Base-by-base conservation (phyloP, 2,113 vertebrate species). In the Paradisaea rubra region DNA sequence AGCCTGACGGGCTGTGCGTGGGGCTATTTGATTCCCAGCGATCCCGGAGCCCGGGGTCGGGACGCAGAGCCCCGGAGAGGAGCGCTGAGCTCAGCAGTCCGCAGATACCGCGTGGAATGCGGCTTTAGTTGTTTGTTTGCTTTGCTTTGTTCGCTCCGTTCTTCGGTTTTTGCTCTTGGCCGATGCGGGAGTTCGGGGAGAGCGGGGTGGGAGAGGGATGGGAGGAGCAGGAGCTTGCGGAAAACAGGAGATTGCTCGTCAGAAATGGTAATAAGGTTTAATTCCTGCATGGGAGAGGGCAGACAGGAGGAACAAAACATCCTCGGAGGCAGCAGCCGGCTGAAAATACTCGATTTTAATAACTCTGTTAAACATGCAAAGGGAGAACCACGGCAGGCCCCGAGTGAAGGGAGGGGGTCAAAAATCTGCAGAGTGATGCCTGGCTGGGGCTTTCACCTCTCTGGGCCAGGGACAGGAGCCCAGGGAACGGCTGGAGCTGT, bases 41-140 rank as follows among this genome's bases (percentile, higher is more conserved):
- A 28, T 31, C 15, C 68, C 37, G 39, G 70, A 79, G 47, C 81
- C 69, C 9, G 2, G 68, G 52, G 53, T n/a, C 0, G 10, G 49
- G 52, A 30, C 25, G n/a, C 45, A 13, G 53, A 72, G 78, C 52
- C 59, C 73, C 13, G 8, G 39, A 1, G 5, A 78, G 87, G n/a
- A 94, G 44, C 2, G 76, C 91, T 86, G 92, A 91, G 93, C 89
- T 96, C 95, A 83, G 86, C 73, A 86, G 33, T 37, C 82, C 64
- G 85, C 94, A 66, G 90, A 88, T 71, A 19, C 50, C 86, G 30
- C 8, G 0, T 57, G 89, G 84, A 94, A 94, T 27, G 81, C 4
- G 3, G 60, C 87, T 89, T 45, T 28, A 21, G 50, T 89, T 95
- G 87, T 92, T 94, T 88, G 89, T 88, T 95, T 81, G 1, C 81